Conservation (phyloP, 2,888 invertebrate species). For the Acanthococcus lagerstroemiae region DNA sequence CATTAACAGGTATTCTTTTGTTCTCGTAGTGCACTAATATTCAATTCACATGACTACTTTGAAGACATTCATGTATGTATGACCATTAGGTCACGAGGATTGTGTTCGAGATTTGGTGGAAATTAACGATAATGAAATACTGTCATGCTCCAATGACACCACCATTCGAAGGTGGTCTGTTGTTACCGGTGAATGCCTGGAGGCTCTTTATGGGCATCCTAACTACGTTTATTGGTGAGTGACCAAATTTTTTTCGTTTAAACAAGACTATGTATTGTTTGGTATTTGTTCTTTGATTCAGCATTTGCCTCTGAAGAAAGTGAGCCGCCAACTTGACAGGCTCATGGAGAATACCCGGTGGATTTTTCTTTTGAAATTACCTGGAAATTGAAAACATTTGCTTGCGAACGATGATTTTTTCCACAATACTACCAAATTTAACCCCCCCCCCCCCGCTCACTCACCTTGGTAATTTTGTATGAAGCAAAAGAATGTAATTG, state of each 20-base stretch:
- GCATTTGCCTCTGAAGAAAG: no score
- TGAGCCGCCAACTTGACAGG: no score
- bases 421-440: no score
- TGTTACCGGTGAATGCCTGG: conserved; percentile 62
- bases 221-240: conserved; percentile 75
- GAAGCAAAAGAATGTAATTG: no score
- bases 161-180: conserved; percentile 72
- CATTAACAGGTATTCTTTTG: conserved; percentile 50
- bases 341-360: no score
- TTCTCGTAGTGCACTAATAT: neutral
- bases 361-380: no score
- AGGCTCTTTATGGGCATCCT: conserved; percentile 68
- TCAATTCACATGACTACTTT: neutral
- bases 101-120: conserved; percentile 75
- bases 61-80: neutral
- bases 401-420: no score
- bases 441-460: no score
- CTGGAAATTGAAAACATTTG: no score
- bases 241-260: neutral
- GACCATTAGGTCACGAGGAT: conserved; percentile 67
- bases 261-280: no score
- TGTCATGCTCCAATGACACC: conserved; percentile 89
- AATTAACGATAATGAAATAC: conserved; percentile 58
- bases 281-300: no score
- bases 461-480: no score